phyloP scores from a whole-genome alignment of 2,888 invertebrate genomes.

The Parnassius orleans region DNA sequence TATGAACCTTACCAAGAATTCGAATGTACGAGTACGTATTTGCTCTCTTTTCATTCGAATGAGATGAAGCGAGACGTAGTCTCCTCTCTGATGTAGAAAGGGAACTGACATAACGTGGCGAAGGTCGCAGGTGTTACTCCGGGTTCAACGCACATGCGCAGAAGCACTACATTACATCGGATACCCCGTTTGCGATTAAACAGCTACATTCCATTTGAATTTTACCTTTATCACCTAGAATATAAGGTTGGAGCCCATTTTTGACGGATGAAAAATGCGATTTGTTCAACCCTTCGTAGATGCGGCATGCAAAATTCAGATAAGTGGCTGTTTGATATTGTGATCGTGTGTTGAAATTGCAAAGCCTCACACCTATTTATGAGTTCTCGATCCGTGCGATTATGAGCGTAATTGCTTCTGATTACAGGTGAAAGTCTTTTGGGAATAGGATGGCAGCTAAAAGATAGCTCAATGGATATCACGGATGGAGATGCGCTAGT shows the following conservation, averaged over 20 bases:
- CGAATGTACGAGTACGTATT: neutral
- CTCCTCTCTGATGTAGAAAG: constrained; percentile 31
- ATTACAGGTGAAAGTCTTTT: constrained; percentile 12
- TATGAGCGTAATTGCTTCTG: constrained; percentile 13
- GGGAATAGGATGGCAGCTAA: constrained; percentile 8
- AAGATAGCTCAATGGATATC: neutral
- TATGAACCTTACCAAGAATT: constrained; percentile 6
- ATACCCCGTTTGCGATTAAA: constrained; percentile 32
- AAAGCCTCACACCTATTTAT: constrained; percentile 15
- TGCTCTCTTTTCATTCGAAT: constrained; percentile 13
- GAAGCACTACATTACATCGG: constrained; percentile 36
- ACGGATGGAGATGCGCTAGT: neutral
- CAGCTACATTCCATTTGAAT: constrained; percentile 27
- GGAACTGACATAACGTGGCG: constrained; percentile 40
- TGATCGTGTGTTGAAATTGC: constrained; percentile 29
- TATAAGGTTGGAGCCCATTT: constrained; percentile 22
- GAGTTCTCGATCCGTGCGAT: constrained; percentile 11
- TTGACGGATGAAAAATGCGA: constrained; percentile 6
- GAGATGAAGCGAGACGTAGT: constrained; percentile 30
- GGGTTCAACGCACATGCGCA: constrained; percentile 61
- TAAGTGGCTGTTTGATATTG: constrained; percentile 37
- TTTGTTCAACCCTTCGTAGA: constrained; percentile 34
- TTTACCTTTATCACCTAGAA: constrained; percentile 31
- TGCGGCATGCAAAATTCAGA: constrained; percentile 43
- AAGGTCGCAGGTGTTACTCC: constrained; percentile 51